phyloP scores from a whole-genome alignment of 2,888 invertebrate species.

The Tinea trinotella region DNA sequence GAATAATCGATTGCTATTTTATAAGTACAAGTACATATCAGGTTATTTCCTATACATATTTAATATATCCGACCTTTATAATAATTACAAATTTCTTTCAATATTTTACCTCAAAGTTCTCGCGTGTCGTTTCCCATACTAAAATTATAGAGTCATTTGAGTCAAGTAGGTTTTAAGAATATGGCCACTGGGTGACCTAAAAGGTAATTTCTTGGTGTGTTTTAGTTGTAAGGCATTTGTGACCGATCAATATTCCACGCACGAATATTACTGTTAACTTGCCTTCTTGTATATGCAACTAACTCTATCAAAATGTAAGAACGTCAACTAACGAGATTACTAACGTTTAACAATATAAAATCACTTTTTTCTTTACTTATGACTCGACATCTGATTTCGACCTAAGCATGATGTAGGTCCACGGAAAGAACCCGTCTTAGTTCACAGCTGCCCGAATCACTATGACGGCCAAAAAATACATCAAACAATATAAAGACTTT shows the following conservation, averaged over 20 bases:
- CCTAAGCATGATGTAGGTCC: too few relatives aligned
- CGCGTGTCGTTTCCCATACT: neutral
- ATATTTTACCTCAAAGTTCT: neutral
- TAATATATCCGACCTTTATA: neutral
- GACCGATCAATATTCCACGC: slow-evolving; percentile 4
- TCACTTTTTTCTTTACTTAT: too few relatives aligned
- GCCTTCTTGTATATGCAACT: neutral
- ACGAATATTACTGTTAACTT: neutral
- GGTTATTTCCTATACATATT: neutral
- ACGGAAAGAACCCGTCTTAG: too few relatives aligned
- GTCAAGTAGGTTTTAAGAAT: neutral
- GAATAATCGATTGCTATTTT: too few relatives aligned
- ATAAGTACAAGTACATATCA: too few relatives aligned
- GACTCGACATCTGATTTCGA: too few relatives aligned
- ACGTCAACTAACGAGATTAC: too few relatives aligned
- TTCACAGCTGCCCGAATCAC: too few relatives aligned
- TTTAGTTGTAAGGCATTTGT: neutral
- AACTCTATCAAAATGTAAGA: too few relatives aligned
- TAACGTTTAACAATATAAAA: too few relatives aligned
- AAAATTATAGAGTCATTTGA: neutral
- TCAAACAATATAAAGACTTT: too few relatives aligned
- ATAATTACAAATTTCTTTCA: neutral
- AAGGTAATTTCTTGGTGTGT: slow-evolving; percentile 1
- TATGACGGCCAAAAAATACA: too few relatives aligned
- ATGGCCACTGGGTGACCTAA: slow-evolving; percentile 4